Evolutionary conservation across 1,140 invertebrate genomes (phyloP).

Genomic region (Trissolcus basalis): DNA sequence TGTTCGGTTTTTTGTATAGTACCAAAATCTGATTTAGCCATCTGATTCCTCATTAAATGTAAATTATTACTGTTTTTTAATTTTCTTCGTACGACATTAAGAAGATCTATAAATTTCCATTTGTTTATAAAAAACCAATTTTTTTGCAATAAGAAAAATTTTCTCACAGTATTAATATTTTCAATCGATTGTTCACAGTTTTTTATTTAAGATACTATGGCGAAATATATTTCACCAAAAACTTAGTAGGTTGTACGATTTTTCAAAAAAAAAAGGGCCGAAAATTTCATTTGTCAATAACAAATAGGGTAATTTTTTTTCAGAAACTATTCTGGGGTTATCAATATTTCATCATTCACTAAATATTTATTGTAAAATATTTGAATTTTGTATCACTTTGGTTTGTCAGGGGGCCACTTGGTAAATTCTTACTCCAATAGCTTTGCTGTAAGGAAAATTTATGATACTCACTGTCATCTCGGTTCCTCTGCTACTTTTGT

Average conservation of each 20-base stretch:
- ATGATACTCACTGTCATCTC: background rate
- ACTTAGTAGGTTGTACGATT: too few relatives aligned
- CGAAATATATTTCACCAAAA: conserved; percentile 6
- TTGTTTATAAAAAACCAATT: conserved; percentile 26
- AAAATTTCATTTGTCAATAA: too few relatives aligned
- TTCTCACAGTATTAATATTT: conserved; percentile 12
- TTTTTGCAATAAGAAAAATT: conserved; percentile 22
- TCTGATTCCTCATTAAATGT: conserved; percentile 10
- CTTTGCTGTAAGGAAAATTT: too few relatives aligned
- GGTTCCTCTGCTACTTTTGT: background rate
- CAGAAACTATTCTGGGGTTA: too few relatives aligned
- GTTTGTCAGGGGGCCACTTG: too few relatives aligned
- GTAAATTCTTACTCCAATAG: too few relatives aligned
- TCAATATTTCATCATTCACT: too few relatives aligned
- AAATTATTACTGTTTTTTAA: conserved; percentile 9
- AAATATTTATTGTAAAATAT: too few relatives aligned
- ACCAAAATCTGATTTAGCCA: conserved; percentile 21
- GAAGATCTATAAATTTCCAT: conserved; percentile 22
- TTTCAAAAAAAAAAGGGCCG: too few relatives aligned
- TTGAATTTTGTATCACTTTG: too few relatives aligned
- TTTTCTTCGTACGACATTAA: conserved; percentile 16
- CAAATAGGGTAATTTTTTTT: too few relatives aligned
- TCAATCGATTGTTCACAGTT: conserved; percentile 21
- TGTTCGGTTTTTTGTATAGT: conserved; percentile 10
- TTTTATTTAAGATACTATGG: conserved; percentile 13